These are phyloP conservation scores for Sturnus vulgaris DNA, from an alignment of 2,113 vertebrate genomes.

Conservation along the genomic window DNA sequence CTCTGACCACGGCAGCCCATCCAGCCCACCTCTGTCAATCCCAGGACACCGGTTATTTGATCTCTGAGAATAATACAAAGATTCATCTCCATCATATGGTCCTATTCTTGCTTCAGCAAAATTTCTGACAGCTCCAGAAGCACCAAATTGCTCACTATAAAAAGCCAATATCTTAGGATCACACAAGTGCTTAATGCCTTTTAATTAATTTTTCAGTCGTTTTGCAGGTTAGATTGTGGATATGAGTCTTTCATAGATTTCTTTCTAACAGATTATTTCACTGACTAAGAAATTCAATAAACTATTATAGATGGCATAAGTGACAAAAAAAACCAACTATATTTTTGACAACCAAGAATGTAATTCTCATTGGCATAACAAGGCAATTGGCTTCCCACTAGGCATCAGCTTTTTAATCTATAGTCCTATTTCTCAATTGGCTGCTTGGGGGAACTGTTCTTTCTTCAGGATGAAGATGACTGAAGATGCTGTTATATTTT, in stretches of 20 bases:
- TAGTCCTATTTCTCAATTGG: neutral
- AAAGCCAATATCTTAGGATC: neutral
- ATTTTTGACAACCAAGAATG: neutral
- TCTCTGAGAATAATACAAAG: neutral
- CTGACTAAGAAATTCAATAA: neutral
- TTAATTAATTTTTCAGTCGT: neutral
- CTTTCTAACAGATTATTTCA: neutral
- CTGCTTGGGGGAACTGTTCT: neutral
- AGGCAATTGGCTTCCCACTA: neutral
- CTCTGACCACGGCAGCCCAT: neutral
- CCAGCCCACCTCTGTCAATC: too few species aligned
- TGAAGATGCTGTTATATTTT: neutral
- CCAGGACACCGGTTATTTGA: neutral
- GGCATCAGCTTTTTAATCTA: neutral
- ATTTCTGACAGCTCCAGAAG: neutral
- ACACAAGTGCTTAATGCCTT: neutral
- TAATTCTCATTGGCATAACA: neutral
- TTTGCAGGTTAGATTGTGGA: neutral
- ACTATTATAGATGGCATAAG: neutral
- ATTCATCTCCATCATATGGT: neutral
- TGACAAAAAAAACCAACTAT: neutral
- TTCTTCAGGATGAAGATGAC: neutral
- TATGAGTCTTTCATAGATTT: neutral
- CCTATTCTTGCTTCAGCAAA: neutral
- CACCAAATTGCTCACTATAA: neutral